These are phyloP conservation scores for Trachelus iudaicus DNA, from an alignment of 2,888 invertebrate species.

Conservation along the genomic window DNA sequence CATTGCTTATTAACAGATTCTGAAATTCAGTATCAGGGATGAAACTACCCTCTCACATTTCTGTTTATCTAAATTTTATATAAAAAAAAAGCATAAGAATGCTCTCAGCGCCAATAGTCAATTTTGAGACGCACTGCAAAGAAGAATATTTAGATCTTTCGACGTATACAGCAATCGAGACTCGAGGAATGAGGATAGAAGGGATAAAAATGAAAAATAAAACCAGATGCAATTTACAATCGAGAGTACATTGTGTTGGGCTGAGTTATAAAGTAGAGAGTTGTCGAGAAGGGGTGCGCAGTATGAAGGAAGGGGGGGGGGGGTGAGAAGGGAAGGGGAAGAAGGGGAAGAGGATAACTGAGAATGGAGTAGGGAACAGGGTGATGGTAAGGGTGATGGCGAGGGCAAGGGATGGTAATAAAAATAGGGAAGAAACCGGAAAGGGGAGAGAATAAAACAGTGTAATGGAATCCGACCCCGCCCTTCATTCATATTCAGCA, in stretches of 20 bases:
- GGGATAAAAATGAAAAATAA: background rate
- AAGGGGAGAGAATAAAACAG: slow-evolving; percentile 17
- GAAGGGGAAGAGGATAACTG: background rate
- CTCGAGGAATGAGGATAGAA: background rate
- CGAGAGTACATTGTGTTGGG: slow-evolving; percentile 1
- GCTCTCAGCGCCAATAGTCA: no score
- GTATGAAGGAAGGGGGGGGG: background rate
- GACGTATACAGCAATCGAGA: background rate
- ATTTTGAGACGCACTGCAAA: background rate
- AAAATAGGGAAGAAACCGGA: slow-evolving; percentile 1
- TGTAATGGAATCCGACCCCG: slow-evolving; percentile 21
- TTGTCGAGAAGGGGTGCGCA: background rate
- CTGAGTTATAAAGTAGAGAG: background rate
- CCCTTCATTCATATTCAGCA: slow-evolving; percentile 23
- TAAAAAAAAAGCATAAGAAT: no score
- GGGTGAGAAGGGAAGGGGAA: background rate
- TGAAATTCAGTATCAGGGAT: background rate
- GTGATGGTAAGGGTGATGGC: background rate
- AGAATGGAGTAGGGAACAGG: background rate
- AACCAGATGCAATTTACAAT: background rate
- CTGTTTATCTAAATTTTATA: background rate
- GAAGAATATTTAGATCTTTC: background rate
- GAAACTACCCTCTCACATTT: background rate
- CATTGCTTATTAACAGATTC: background rate
- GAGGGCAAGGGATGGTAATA: slow-evolving; percentile 1